phyloP scores from a whole-genome alignment of 2,888 invertebrate species.

The Alloscopus bannaensis region DNA sequence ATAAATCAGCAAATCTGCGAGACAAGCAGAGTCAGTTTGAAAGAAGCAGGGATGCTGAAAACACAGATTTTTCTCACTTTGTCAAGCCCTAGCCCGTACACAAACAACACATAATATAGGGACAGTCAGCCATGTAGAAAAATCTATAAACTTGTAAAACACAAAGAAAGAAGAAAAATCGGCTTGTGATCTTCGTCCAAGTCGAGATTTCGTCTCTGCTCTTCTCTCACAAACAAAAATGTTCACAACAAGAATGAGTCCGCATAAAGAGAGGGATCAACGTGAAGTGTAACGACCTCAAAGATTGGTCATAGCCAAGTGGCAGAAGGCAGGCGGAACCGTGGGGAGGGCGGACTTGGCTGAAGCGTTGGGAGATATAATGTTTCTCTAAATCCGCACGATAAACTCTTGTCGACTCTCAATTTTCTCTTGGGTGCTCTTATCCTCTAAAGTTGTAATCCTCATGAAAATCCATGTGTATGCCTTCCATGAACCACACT shows the following conservation, averaged over 20 bases:
- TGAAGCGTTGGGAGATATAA: slow-evolving; percentile 48
- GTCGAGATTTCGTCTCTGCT: background rate
- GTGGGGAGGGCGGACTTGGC: slow-evolving; percentile 57
- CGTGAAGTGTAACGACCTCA: slow-evolving; percentile 49
- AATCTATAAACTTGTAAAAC: background rate
- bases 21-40: slow-evolving; percentile 17
- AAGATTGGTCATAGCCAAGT: slow-evolving; percentile 61
- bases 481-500: no score
- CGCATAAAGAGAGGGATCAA: background rate
- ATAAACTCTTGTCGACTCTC: no score
- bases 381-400: no score
- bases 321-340: slow-evolving; percentile 62
- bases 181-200: slow-evolving; percentile 5
- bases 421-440: no score
- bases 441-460: no score
- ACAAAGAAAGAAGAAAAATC: slow-evolving; percentile 5
- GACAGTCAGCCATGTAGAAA: background rate
- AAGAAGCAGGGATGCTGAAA: slow-evolving; percentile 29
- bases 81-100: slow-evolving; percentile 29
- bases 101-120: no score
- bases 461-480: no score
- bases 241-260: background rate
- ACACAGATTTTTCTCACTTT: slow-evolving; percentile 13
- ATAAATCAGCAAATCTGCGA: no score
- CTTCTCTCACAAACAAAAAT: background rate